Percentiles rank a stretch among this genome's conserved stretches.
Evolutionary conservation across 2,113 vertebrate genomes (phyloP).

Genomic region (Salvator merianae): DNA sequence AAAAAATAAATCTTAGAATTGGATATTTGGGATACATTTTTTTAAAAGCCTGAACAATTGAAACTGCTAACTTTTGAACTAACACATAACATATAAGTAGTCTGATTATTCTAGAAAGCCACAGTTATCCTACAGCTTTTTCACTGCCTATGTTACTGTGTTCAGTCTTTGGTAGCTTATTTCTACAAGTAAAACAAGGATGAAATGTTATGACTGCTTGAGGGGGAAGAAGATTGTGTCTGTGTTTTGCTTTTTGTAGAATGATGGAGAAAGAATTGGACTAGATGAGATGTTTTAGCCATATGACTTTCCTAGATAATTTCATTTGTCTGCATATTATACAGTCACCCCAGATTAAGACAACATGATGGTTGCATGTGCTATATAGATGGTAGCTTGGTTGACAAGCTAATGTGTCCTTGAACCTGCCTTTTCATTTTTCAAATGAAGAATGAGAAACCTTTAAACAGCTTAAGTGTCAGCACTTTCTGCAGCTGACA

Average conservation of each 20-base stretch:
- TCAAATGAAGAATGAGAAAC: slow-evolving; percentile 74
- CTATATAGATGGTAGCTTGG: slow-evolving; percentile 27
- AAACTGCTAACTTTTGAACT: background rate
- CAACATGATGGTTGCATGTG: slow-evolving; percentile 23
- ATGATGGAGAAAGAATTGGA: background rate
- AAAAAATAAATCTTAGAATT: no score
- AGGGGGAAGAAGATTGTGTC: no score
- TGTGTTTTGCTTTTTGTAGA: background rate
- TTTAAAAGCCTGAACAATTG: background rate
- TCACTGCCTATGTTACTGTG: no score
- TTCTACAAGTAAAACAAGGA: background rate
- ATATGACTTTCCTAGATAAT: background rate
- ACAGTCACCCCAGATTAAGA: slow-evolving; percentile 26
- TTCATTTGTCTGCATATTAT: background rate
- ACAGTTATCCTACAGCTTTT: no score
- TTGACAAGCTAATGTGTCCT: slow-evolving; percentile 67
- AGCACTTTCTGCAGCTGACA: slow-evolving; percentile 73
- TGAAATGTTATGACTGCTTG: background rate
- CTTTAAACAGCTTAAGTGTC: slow-evolving; percentile 76
- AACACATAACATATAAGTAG: background rate
- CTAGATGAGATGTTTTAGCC: background rate
- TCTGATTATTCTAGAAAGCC: no score
- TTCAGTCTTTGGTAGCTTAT: background rate
- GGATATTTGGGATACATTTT: no score
- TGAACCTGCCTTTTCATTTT: slow-evolving; percentile 74